Conservation (phyloP, 1,140 invertebrate genomes). For the Philotrypesis tridentata region DNA sequence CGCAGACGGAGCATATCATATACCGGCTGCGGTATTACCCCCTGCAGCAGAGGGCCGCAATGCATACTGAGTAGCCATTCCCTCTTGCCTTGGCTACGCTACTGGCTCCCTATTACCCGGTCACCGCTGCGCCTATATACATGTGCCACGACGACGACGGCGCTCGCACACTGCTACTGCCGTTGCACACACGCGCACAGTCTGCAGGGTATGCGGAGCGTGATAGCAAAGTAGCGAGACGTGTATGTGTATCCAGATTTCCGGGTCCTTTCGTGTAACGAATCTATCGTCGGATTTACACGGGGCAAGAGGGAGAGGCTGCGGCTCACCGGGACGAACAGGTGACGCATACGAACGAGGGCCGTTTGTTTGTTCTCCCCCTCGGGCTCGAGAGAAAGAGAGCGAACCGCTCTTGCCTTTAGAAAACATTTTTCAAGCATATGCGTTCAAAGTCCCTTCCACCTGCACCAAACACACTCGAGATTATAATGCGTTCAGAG, state of each 20-base stretch:
- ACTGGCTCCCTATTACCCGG: conserved; percentile 66
- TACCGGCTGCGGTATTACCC: conserved; percentile 65
- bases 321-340: neutral
- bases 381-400: too few species aligned
- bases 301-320: neutral
- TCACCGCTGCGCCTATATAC: conserved; percentile 55
- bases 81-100: conserved; percentile 28
- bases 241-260: conserved; percentile 30
- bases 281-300: conserved; percentile 24
- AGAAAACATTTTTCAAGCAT: too few species aligned
- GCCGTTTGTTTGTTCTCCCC: neutral
- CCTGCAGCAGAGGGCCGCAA: conserved; percentile 66
- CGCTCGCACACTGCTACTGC: neutral
- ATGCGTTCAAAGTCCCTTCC: too few species aligned
- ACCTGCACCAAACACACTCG: too few species aligned
- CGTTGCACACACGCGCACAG: neutral
- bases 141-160: neutral
- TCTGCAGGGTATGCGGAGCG: neutral
- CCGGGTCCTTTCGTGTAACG: conserved; percentile 1
- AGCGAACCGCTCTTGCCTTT: too few species aligned
- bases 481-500: too few species aligned
- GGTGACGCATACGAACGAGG: neutral
- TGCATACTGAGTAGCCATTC: conserved; percentile 72
- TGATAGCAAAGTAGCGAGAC: conserved; percentile 29
- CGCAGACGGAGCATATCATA: conserved; percentile 61